Conservation (phyloP, 2,888 invertebrate species). For the Linyphia triangularis region DNA sequence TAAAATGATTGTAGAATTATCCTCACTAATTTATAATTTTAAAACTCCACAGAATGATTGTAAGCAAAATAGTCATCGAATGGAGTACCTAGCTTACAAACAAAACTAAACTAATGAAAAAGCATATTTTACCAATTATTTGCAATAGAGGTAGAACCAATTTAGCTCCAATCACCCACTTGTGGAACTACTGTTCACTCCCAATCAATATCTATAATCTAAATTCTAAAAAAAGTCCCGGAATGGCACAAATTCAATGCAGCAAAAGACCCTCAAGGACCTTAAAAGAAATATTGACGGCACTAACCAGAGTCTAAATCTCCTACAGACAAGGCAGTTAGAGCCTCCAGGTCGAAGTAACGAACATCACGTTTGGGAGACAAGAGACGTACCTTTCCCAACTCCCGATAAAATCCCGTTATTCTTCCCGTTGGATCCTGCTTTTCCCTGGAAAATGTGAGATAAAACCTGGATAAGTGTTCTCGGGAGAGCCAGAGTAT, state of each 20-base stretch:
- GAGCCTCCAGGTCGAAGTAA: neutral
- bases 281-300: neutral
- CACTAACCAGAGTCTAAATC: constrained; percentile 1
- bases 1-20: too few relatives aligned
- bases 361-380: constrained; percentile 8
- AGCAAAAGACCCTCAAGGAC: neutral
- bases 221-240: too few relatives aligned
- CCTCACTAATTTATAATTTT: too few relatives aligned
- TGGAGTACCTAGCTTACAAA: too few relatives aligned
- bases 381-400: neutral
- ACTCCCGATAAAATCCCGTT: constrained; percentile 10
- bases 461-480: constrained; percentile 48
- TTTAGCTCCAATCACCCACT: too few relatives aligned
- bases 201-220: too few relatives aligned
- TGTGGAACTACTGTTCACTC: too few relatives aligned
- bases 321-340: constrained; percentile 6
- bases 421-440: neutral
- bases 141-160: too few relatives aligned
- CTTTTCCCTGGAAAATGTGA: neutral
- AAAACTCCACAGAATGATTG: too few relatives aligned
- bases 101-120: too few relatives aligned
- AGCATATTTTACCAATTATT: too few relatives aligned
- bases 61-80: too few relatives aligned
- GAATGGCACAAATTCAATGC: neutral
- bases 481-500: constrained; percentile 28